Percentiles rank a stretch among this genome's conserved stretches.
These are phyloP conservation scores for Heliconius eleuchia DNA, from an alignment of 1,140 invertebrate genomes.

Conservation along the genomic window DNA sequence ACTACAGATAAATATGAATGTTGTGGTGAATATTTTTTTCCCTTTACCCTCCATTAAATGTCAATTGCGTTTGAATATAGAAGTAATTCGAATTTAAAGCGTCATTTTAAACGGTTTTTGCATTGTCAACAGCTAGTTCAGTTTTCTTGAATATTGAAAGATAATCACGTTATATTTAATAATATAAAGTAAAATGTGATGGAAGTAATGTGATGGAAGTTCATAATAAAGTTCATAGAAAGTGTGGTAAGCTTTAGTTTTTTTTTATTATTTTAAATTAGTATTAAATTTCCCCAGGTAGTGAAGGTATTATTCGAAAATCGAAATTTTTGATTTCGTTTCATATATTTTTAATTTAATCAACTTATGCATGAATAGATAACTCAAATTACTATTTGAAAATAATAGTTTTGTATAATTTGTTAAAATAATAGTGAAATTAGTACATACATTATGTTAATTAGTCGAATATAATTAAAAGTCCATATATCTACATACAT, in stretches of 20 bases:
- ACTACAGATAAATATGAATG: background rate
- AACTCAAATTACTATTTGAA: no score
- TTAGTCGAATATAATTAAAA: no score
- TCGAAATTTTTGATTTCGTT: no score
- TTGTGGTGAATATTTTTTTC: background rate
- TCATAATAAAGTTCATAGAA: background rate
- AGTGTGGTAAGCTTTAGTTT: background rate
- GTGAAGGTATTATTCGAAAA: no score
- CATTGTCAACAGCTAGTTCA: background rate
- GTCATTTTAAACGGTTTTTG: conserved; percentile 5
- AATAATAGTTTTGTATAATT: no score
- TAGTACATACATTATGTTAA: no score
- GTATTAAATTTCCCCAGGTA: no score
- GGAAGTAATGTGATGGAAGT: background rate
- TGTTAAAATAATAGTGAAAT: no score
- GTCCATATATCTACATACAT: no score
- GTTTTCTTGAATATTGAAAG: background rate
- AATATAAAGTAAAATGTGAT: background rate
- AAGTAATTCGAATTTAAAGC: background rate
- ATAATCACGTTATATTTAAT: background rate
- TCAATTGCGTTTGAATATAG: conserved; percentile 4
- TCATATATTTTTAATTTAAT: no score
- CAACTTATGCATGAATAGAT: no score
- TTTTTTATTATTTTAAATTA: background rate
- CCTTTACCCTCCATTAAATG: background rate